Evolutionary conservation across 1,140 invertebrate genomes (phyloP), one percentile per base, ranked within the genome.

Genomic region (Plectrocnemia conspersa): DNA sequence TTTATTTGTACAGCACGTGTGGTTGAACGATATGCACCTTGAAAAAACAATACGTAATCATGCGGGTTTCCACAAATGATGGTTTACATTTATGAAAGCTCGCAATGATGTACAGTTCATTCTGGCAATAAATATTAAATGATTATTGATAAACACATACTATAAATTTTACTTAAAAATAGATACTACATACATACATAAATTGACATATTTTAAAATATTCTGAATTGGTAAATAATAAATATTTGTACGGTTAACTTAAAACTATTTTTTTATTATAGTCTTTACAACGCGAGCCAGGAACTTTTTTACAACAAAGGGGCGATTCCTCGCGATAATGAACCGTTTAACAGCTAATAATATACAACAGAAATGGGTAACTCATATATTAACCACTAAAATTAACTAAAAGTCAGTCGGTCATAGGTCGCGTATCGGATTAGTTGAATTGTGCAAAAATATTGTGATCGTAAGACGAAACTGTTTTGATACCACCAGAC

Each of bases 261-360:
- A n/a, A n/a, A n/a, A n/a, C n/a, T n/a, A n/a, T n/a, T n/a, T n/a
- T n/a, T n/a, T n/a, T n/a, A n/a, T n/a, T n/a, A n/a, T n/a, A n/a
- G n/a, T n/a, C n/a, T n/a, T n/a, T n/a, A n/a, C 15, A 53, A 35
- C 24, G 24, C 46, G 56, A 58, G 45, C 19, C 35, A 24, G 9
- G 16, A 32, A 47, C 33, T 21, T 21, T 52, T n/a, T n/a, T n/a
- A n/a, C n/a, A n/a, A n/a, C 18, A 25, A 60, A 55, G 59, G 59
- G 52, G 54, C 52, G 55, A 56, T 56, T 48, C 53, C 48, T 46
- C 7, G 53, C 53, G 54, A 61, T 61, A 54, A 57, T 52, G 32
- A 54, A 42, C 36, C 50, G 55, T 61, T 61, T 57, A 54, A 47
- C 52, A 54, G 52, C 41, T 49, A 50, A 53, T 54, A 45, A 18